Conservation (phyloP, 2,113 vertebrate genomes). For the Callopanchax toddi region DNA sequence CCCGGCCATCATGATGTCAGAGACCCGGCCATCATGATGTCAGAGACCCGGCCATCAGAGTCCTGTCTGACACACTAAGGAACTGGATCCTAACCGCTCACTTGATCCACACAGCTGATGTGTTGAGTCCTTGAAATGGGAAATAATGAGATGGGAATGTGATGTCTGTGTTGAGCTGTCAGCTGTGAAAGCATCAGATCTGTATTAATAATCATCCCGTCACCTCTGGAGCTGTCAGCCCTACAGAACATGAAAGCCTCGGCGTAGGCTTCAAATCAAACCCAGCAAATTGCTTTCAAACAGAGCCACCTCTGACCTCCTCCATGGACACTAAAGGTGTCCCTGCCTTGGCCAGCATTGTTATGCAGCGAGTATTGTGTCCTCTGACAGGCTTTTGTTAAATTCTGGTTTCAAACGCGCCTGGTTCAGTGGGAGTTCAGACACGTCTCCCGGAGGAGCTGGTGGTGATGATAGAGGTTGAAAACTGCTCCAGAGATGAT, state of each 20-base stretch:
- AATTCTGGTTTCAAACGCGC: constrained; percentile 59
- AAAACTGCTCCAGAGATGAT: constrained; percentile 30
- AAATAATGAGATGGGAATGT: constrained; percentile 63
- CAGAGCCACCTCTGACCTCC: constrained; percentile 60
- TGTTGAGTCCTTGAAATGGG: constrained; percentile 48
- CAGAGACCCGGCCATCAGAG: no score
- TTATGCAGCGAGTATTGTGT: constrained; percentile 56
- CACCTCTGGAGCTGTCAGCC: constrained; percentile 61
- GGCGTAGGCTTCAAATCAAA: constrained; percentile 48
- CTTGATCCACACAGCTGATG: neutral
- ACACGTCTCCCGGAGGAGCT: constrained; percentile 28
- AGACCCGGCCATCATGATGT: no score
- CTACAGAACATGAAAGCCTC: constrained; percentile 61
- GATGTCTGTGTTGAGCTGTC: constrained; percentile 56
- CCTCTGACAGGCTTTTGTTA: constrained; percentile 47
- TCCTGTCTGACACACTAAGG: no score
- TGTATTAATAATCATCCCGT: constrained; percentile 65
- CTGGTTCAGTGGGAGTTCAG: constrained; percentile 54
- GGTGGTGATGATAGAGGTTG: constrained; percentile 23
- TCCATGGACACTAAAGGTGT: constrained; percentile 59
- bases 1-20: no score
- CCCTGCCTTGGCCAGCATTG: constrained; percentile 54
- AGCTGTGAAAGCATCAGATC: constrained; percentile 47
- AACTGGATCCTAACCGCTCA: no score
- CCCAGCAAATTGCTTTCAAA: constrained; percentile 75